Evolutionary conservation across 2,888 invertebrate species (phyloP), one percentile per base, ranked within the genome.

Genomic region (Drosophila kambysellisi): DNA sequence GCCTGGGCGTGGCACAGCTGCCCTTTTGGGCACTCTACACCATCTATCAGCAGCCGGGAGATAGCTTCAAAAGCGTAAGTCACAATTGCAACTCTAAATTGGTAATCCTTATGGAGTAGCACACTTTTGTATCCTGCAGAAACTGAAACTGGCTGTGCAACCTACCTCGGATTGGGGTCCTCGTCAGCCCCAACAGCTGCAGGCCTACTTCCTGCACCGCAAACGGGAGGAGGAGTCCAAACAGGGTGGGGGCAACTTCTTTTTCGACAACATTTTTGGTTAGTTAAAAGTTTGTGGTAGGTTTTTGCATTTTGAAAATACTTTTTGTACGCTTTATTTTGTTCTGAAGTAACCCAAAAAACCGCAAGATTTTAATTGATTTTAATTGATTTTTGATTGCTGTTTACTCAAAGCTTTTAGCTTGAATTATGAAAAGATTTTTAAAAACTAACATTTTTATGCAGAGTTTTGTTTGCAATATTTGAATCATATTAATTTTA

Each of bases 1-100:
- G 92, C 3, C 87, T 95, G 70, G 95, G 94, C 41, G 92, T 94
- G 7, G 68, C 93, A 0, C 95, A 95, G 79, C 92, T 95, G 35
- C 92, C 95, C 4, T 71, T 93, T 11, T 93, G 93, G 93, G 93
- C 91, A 1, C 57, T 91, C 15, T 91, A 91, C 37, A 87, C 88
- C 0, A 81, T 93, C 7, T 91, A 76, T 60, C 90, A 93, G 60
- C 92, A 93, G 72, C 90, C 92, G 0, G 91, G 85, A 1, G 35
- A 75, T 12, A 81, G 60, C 30, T 80, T 84, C 4, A 25, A 54
- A 15, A 52, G 43, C 20, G 87, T 88, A 52, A 79, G 85, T 62
- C n/a, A 7, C 2, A 17, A 17, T 2, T 3, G 0, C 0, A 11
- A 2, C 12, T 11, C 2, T 1, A 4, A 4, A 8, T 4, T 39